phyloP scores from a whole-genome alignment of 1,140 invertebrate genomes.

The Procambarus clarkii region DNA sequence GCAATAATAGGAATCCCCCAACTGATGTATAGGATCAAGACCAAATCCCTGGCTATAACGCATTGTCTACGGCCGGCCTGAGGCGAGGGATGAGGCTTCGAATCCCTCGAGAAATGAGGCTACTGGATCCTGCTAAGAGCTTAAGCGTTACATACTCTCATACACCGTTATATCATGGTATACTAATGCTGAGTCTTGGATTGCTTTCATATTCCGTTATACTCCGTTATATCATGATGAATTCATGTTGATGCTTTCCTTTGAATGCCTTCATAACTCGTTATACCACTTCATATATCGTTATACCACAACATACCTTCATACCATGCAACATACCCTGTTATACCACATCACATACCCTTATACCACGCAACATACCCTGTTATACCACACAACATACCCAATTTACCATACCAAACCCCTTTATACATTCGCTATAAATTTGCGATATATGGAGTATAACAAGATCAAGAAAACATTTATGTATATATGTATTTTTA shows the following conservation, averaged over 20 bases:
- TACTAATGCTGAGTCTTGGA: background rate
- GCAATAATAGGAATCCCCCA: slow-evolving; percentile 43
- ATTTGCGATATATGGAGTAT: too few relatives aligned
- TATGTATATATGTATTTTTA: slow-evolving; percentile 12
- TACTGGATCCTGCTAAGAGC: slow-evolving; percentile 8
- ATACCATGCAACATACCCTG: too few relatives aligned
- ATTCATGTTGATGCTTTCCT: too few relatives aligned
- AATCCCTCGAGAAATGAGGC: slow-evolving; percentile 32
- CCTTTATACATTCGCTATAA: background rate
- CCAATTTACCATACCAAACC: too few relatives aligned
- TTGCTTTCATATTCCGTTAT: too few relatives aligned
- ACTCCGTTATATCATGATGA: too few relatives aligned
- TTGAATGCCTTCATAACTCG: too few relatives aligned
- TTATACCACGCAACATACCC: too few relatives aligned
- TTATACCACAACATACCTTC: too few relatives aligned
- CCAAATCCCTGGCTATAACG: slow-evolving; percentile 24
- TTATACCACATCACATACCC: too few relatives aligned
- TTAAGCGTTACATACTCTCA: background rate
- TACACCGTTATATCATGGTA: background rate
- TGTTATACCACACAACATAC: too few relatives aligned
- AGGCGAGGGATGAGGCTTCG: background rate
- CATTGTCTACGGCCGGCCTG: slow-evolving; percentile 10
- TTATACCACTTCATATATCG: too few relatives aligned
- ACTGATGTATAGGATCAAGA: slow-evolving; percentile 37
- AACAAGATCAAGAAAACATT: background rate